Conservation (phyloP, 2,113 vertebrate species). For the Antennarius striatus region DNA sequence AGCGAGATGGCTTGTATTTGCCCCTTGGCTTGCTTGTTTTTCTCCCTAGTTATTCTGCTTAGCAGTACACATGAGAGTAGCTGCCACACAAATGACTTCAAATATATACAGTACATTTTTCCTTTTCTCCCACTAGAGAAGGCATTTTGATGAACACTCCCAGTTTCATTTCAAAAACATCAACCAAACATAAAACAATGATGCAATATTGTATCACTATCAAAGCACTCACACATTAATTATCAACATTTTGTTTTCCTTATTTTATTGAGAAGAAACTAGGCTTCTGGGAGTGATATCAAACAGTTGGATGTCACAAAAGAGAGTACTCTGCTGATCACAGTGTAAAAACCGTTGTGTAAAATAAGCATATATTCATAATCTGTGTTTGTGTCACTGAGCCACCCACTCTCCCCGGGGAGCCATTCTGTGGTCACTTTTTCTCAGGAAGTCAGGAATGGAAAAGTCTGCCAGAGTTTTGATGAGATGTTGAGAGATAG, state of each 20-base stretch:
- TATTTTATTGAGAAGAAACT: background rate
- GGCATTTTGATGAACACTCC: slow-evolving; percentile 1
- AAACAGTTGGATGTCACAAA: background rate
- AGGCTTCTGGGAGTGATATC: background rate
- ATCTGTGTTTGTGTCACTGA: slow-evolving; percentile 45
- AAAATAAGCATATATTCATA: slow-evolving; percentile 43
- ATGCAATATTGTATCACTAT: background rate
- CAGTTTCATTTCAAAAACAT: background rate
- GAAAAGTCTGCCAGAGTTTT: slow-evolving; percentile 64
- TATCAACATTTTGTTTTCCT: background rate
- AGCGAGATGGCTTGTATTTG: slow-evolving; percentile 37
- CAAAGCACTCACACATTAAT: slow-evolving; percentile 1
- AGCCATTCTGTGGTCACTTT: slow-evolving; percentile 44
- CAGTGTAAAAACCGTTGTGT: background rate
- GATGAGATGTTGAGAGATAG: slow-evolving; percentile 60
- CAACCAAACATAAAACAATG: slow-evolving; percentile 1
- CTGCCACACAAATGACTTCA: background rate
- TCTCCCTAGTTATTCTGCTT: slow-evolving; percentile 21
- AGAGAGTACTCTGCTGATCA: no score
- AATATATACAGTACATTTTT: background rate
- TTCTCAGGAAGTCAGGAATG: slow-evolving; percentile 51
- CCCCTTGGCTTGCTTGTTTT: slow-evolving; percentile 33
- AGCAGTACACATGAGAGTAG: slow-evolving; percentile 1
- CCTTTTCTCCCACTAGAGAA: background rate
- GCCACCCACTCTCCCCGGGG: slow-evolving; percentile 51